phyloP scores from a whole-genome alignment of 2,113 vertebrate species.

The Phalacrocorax aristotelis region DNA sequence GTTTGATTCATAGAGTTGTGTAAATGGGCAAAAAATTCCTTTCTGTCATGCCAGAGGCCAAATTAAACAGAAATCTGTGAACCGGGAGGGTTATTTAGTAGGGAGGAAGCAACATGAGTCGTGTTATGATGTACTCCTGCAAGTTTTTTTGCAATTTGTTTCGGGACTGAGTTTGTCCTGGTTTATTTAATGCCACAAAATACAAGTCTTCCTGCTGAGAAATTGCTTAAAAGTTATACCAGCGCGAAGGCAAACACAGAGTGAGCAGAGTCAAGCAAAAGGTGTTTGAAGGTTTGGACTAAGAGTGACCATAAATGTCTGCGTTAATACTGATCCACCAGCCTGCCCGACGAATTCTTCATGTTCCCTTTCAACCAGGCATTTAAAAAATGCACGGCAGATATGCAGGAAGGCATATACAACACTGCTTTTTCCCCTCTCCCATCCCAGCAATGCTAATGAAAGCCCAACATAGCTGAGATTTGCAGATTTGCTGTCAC shows the following conservation, averaged over 20 bases:
- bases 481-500: slow-evolving; percentile 14
- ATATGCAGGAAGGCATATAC: slow-evolving; percentile 22
- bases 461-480: slow-evolving; percentile 15
- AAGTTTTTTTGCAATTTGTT: slow-evolving; percentile 23
- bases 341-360: neutral
- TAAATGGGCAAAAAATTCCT: slow-evolving; percentile 77
- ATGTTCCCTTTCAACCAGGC: slow-evolving; percentile 36
- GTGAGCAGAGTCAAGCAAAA: neutral
- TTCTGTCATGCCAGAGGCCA: slow-evolving; percentile 76
- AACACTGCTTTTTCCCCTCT: neutral
- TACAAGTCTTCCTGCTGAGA: neutral
- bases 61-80: slow-evolving; percentile 68
- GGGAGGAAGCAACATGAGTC: slow-evolving; percentile 57
- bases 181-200: slow-evolving; percentile 30
- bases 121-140: slow-evolving; percentile 67
- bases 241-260: accelerated
- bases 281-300: neutral
- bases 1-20: slow-evolving; percentile 80
- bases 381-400: slow-evolving; percentile 56
- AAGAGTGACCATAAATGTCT: neutral
- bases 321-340: neutral
- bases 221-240: neutral
- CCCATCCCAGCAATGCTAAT: neutral
- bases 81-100: slow-evolving; percentile 15
- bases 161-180: neutral